Evolutionary conservation across 2,888 invertebrate species (phyloP), one percentile per base, ranked within the genome.

Genomic region (Agonum fuliginosum): DNA sequence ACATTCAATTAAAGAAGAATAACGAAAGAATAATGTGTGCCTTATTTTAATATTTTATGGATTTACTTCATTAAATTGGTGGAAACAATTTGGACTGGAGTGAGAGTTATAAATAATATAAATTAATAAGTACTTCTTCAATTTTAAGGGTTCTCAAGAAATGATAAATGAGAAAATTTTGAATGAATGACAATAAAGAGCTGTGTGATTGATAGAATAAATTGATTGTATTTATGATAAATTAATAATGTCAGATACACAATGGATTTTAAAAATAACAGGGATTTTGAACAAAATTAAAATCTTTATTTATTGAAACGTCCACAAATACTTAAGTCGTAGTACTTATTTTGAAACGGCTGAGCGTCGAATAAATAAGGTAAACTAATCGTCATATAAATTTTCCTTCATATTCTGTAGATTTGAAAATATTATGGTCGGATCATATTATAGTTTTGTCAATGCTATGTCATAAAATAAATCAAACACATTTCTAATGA

Each of bases 171-270:
- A 1, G n/a, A 10, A 37, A 37, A 37, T 3, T 3, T 37, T 37
- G 37, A 37, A 8, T n/a, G 37, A 37, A 0, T n/a, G 37, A 3
- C 37, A 37, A 37, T 48, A 48, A 48, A 48, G 48, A 48, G 20
- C 17, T 48, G 48, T 54, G 22, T 54, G 54, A 54, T 54, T 24
- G 54, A 54, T 24, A 54, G 54, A 54, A 54, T 54, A 24, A 54
- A 54, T 54, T 54, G 54, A 54, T 54, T n/a, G 54, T 12, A n/a
- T n/a, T n/a, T n/a, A 54, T 54, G 54, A 54, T 24, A 12, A 54
- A 54, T 54, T 22, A 24, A 24, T 24, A 19, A n/a, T 22, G 54
- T 24, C 54, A n/a, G 54, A 54, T 22, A 22, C 54, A 54, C 54
- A 54, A 54, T 12, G 12, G 24, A 20, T 8, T 54, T 54, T 20